Evolutionary conservation across 2,113 vertebrate genomes (phyloP), one percentile per base, ranked within the genome.

Genomic region (Brachirus orientalis): DNA sequence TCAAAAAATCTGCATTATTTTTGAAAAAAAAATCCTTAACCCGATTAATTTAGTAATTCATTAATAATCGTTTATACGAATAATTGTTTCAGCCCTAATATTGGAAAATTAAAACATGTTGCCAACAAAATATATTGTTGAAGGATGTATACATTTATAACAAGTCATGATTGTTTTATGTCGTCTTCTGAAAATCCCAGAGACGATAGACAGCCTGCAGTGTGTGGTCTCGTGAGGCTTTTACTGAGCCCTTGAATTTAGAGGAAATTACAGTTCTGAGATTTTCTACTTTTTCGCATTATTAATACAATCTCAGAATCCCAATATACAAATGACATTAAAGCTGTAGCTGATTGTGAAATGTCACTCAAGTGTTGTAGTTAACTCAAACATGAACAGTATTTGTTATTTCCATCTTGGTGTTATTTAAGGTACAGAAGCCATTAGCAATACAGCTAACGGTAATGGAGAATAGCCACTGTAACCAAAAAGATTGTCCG

Each of bases 261-360:
- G 4, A 28, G 78, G 71, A 82, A 75, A 75, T 78, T 67, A 28
- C 63, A 67, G 22, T 2, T 48, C 22, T 59, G 1, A 58, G 8
- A n/a, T 0, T 5, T 28, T 5, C 2, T n/a, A 5, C 22, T 6
- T 64, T 56, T 33, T 18, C 1, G 9, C n/a, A 8, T 28, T 35
- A 14, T 47, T 0, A 10, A 2, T 36, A 38, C n/a, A 17, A 10
- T 1, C 12, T 19, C 56, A 11, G 13, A 46, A 41, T 41, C 6
- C 10, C 18, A 0, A 59, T 7, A 3, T 3, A 16, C 7, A 13
- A 50, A 50, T 18, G 8, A 1, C 2, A n/a, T 17, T 46, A 13
- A 14, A 1, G 14, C 5, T 1, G 6, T 3, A 1, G 4, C 14
- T 0, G 10, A 18, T 12, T 46, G 2, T 12, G 0, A 52, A 33